Conservation (phyloP, 2,888 invertebrate species). For the Sycophila texana region DNA sequence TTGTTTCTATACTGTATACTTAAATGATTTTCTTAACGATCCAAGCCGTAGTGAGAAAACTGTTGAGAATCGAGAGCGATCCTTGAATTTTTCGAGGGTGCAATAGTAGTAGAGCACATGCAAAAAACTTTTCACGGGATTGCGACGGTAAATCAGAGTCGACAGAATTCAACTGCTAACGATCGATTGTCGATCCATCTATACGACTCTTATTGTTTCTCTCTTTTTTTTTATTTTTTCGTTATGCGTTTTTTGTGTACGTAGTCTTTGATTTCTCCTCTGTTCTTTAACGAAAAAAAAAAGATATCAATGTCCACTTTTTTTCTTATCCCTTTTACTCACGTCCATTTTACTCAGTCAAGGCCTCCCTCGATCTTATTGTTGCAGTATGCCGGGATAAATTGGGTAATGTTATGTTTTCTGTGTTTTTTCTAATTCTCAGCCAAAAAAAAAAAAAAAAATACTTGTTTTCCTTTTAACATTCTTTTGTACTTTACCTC, state of each 20-base stretch:
- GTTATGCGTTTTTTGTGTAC: slow-evolving; percentile 27
- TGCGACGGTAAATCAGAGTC: no score
- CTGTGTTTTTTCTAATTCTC: slow-evolving; percentile 61
- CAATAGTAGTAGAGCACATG: no score
- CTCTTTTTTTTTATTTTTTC: slow-evolving; percentile 37
- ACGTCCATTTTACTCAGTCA: slow-evolving; percentile 31
- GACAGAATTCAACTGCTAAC: neutral
- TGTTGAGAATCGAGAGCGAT: no score
- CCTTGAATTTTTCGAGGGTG: no score
- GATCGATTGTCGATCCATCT: neutral
- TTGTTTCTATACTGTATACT: neutral
- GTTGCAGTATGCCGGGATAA: slow-evolving; percentile 71
- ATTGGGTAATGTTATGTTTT: slow-evolving; percentile 71
- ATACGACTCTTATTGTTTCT: slow-evolving; percentile 9
- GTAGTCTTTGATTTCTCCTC: slow-evolving; percentile 37
- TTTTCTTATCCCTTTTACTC: slow-evolving; percentile 32
- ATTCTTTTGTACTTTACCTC: no score
- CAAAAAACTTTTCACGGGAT: no score
- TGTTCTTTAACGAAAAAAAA: slow-evolving; percentile 2
- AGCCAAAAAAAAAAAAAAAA: no score
- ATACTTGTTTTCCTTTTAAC: slow-evolving; percentile 55
- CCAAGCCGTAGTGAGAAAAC: no score
- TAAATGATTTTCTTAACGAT: neutral
- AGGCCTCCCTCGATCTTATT: slow-evolving; percentile 63
- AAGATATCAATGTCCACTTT: slow-evolving; percentile 20